These are phyloP conservation scores for Caenorhabditis doughertyi DNA, from an alignment of 2,888 invertebrate genomes.

Conservation along the genomic window DNA sequence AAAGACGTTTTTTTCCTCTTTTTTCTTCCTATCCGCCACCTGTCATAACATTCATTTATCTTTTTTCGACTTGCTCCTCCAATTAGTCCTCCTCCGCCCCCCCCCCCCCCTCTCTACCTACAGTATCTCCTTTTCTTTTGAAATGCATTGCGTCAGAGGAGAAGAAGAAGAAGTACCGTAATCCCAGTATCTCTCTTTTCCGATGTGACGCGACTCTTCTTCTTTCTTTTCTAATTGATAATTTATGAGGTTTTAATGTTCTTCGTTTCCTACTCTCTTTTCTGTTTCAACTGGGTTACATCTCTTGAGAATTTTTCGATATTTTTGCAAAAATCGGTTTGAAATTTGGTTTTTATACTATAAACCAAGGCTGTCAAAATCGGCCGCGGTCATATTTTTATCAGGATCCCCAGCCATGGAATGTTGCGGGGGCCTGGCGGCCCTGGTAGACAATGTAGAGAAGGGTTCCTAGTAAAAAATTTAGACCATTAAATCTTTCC, in stretches of 20 bases:
- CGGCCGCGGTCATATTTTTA: too few relatives aligned
- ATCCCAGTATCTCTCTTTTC: not conserved
- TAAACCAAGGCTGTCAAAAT: too few relatives aligned
- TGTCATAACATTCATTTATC: slow-evolving; percentile 64
- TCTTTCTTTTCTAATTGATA: slow-evolving; percentile 65
- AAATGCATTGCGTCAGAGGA: slow-evolving; percentile 32
- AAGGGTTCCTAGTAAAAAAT: too few relatives aligned
- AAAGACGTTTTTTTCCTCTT: slow-evolving; percentile 3
- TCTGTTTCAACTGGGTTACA: not conserved
- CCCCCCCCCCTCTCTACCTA: slow-evolving; percentile 9
- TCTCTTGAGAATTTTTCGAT: not conserved
- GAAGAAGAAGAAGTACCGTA: slow-evolving; percentile 50
- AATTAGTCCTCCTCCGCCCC: slow-evolving; percentile 34
- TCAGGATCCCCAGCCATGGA: too few relatives aligned
- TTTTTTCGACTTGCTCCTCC: slow-evolving; percentile 56
- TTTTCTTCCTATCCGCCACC: slow-evolving; percentile 17
- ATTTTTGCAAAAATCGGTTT: not conserved
- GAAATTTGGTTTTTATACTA: not conserved
- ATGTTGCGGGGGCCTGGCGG: too few relatives aligned
- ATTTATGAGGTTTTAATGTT: slow-evolving; percentile 67
- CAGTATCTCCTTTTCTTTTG: slow-evolving; percentile 36
- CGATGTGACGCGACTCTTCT: slow-evolving; percentile 6
- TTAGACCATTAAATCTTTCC: too few relatives aligned
- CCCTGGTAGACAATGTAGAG: too few relatives aligned
- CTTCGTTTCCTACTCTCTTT: slow-evolving; percentile 29